A percentile compares a stretch with the other conserved stretches of the same genome.
These are phyloP conservation scores for Rhynchomys soricoides DNA, from an alignment of 2,113 vertebrate species.

Conservation along the genomic window DNA sequence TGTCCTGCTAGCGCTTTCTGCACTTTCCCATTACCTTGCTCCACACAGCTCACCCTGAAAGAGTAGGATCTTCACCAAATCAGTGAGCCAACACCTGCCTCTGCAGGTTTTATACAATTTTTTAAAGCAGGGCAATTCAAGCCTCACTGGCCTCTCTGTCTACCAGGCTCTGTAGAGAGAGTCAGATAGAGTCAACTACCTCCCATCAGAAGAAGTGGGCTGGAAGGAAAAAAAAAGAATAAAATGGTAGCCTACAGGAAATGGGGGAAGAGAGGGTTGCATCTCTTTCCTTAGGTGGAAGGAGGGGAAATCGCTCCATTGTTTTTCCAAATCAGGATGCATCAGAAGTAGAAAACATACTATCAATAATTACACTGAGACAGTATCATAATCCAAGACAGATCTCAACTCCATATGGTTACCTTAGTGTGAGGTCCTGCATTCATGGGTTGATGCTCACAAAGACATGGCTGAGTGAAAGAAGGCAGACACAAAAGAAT, in stretches of 20 bases:
- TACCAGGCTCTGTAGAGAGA: fast-evolving
- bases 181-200: background rate
- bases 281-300: background rate
- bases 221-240: background rate
- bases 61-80: background rate
- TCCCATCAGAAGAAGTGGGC: background rate
- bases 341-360: background rate
- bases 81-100: background rate
- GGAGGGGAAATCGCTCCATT: background rate
- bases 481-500: background rate
- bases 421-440: background rate
- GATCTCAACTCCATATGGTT: background rate
- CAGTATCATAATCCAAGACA: background rate
- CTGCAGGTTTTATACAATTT: background rate
- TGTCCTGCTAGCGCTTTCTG: background rate
- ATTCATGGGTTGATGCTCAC: background rate
- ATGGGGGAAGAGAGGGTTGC: background rate
- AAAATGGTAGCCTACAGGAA: background rate
- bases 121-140: background rate
- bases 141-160: background rate
- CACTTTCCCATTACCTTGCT: background rate
- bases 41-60: background rate
- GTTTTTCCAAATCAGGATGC: background rate
- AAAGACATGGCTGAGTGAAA: background rate
- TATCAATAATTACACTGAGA: background rate